Evolutionary conservation across 1,140 invertebrate species (phyloP).

Genomic region (Platyscapa corneri): DNA sequence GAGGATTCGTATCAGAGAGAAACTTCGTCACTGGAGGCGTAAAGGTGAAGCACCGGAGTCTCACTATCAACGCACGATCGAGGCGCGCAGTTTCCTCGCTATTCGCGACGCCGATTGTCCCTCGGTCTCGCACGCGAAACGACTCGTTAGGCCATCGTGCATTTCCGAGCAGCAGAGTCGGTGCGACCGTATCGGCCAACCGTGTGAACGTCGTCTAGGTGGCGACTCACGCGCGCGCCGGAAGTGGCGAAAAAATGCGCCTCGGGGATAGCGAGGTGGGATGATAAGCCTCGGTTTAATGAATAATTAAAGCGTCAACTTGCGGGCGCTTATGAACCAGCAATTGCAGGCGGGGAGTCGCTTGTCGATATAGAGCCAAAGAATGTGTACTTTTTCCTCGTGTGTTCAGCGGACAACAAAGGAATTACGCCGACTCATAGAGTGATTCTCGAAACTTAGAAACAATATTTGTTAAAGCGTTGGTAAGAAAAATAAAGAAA

Average conservation of each 20-base stretch:
- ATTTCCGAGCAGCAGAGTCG: background rate
- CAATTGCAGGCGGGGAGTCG: background rate
- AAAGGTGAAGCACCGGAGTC: too few species aligned
- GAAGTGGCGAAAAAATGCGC: slow-evolving; percentile 31
- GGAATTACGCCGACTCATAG: background rate
- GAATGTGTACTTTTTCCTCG: background rate
- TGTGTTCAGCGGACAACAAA: background rate
- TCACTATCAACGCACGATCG: slow-evolving; percentile 6
- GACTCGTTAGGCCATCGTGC: slow-evolving; percentile 35
- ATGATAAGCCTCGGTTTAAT: slow-evolving; percentile 5
- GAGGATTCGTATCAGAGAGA: too few species aligned
- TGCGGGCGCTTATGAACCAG: background rate
- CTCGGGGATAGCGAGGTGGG: background rate
- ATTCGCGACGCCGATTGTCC: slow-evolving; percentile 41
- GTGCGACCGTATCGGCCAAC: background rate
- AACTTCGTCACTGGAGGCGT: too few species aligned
- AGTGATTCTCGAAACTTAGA: too few species aligned
- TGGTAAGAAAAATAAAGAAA: too few species aligned
- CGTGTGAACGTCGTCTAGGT: slow-evolving; percentile 49
- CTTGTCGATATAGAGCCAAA: background rate
- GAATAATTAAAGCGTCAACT: slow-evolving; percentile 31
- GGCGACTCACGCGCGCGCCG: slow-evolving; percentile 25
- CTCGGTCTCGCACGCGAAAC: background rate
- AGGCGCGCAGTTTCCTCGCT: background rate
- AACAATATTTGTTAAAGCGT: too few species aligned